Percentiles rank a stretch among this genome's conserved stretches.
Conservation (phyloP, 2,113 vertebrate species). For the Scartelaos histophorus region DNA sequence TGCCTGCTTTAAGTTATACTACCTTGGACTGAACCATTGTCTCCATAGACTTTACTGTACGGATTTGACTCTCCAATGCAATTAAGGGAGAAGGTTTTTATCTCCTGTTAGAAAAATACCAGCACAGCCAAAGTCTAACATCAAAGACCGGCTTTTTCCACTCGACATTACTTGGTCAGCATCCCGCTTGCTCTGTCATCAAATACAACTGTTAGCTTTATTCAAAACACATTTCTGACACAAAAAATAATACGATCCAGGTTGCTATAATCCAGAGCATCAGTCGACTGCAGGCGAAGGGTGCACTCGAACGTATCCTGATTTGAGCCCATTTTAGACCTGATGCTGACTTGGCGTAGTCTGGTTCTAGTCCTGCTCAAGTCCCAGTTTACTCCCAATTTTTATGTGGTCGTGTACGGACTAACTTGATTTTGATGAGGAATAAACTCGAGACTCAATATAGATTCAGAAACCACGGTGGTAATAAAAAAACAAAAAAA, state of each 20-base stretch:
- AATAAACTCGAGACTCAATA: no score
- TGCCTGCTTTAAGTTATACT: neutral
- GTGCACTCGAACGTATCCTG: no score
- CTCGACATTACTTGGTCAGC: neutral
- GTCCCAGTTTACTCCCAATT: no score
- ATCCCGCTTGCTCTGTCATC: neutral
- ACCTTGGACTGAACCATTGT: neutral
- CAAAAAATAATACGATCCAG: no score
- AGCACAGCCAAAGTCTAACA: neutral
- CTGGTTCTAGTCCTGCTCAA: no score
- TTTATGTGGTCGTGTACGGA: no score
- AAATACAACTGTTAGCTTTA: neutral
- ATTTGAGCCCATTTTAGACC: no score
- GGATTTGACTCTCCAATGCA: neutral
- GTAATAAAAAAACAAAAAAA: no score
- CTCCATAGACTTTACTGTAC: neutral
- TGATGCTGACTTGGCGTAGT: no score
- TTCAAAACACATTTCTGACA: constrained; percentile 2
- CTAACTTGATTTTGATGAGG: no score
- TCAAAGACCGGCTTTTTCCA: neutral
- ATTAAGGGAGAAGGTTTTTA: neutral
- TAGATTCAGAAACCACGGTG: no score
- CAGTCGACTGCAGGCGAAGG: neutral
- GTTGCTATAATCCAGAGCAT: neutral
- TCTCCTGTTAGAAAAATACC: neutral